These are phyloP conservation scores for Shargacucullia verbasci DNA, from an alignment of 2,888 invertebrate species.

Conservation along the genomic window DNA sequence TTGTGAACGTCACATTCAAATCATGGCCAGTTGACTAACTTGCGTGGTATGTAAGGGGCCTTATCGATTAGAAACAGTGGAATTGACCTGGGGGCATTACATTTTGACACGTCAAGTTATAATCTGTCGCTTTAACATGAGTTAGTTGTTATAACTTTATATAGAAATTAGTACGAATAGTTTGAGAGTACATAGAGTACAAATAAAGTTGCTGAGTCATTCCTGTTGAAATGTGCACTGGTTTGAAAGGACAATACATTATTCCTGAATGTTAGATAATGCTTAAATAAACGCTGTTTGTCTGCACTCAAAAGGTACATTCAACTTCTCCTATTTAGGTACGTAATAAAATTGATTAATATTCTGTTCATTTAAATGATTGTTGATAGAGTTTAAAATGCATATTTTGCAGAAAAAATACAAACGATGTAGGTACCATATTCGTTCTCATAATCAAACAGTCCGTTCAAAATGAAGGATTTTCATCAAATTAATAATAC, in stretches of 20 bases:
- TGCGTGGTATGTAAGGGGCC: slow-evolving; percentile 34
- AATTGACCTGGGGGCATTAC: slow-evolving; percentile 51
- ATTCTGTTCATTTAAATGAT: too few relatives aligned
- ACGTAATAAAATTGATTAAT: neutral
- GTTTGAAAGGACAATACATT: slow-evolving; percentile 24
- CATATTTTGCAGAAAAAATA: neutral
- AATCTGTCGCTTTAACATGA: slow-evolving; percentile 44
- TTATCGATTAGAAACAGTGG: slow-evolving; percentile 37
- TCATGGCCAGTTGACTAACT: slow-evolving; percentile 37
- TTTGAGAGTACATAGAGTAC: slow-evolving; percentile 4
- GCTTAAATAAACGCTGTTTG: slow-evolving; percentile 14
- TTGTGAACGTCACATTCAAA: slow-evolving; percentile 31
- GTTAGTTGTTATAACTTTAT: slow-evolving; percentile 24
- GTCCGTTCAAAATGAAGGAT: slow-evolving; percentile 37
- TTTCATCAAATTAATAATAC: slow-evolving; percentile 55
- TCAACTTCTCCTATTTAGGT: slow-evolving; percentile 9
- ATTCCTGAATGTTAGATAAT: slow-evolving; percentile 25
- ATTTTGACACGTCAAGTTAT: slow-evolving; percentile 53
- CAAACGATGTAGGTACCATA: neutral
- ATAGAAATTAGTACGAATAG: slow-evolving; percentile 38
- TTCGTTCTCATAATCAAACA: slow-evolving; percentile 22
- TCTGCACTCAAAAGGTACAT: slow-evolving; percentile 11
- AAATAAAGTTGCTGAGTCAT: slow-evolving; percentile 42
- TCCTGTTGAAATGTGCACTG: slow-evolving; percentile 36
- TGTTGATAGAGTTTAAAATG: neutral